phyloP scores from a whole-genome alignment of 2,888 invertebrate genomes.

The Lasioglossum morio region DNA sequence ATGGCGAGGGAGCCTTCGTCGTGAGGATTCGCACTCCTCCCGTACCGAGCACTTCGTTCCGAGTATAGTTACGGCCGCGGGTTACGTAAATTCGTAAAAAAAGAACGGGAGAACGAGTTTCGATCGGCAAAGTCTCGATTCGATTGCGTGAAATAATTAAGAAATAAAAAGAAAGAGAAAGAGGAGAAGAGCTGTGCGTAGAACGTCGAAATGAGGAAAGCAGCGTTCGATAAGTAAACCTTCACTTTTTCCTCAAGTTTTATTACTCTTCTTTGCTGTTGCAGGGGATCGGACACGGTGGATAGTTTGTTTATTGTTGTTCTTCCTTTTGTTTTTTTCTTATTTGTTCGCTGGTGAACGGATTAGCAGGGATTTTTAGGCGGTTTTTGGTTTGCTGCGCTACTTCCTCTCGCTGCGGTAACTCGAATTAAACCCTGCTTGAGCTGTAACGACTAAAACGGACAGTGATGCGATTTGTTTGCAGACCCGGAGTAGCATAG shows the following conservation, averaged over 20 bases:
- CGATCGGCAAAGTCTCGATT: constrained; percentile 10
- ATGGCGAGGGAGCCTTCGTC: constrained; percentile 65
- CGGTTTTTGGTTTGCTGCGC: not conserved
- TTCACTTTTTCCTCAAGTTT: constrained; percentile 23
- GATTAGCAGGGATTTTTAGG: not conserved
- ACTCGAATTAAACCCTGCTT: constrained; percentile 24
- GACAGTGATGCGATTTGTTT: constrained; percentile 21
- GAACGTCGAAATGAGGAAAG: constrained; percentile 75
- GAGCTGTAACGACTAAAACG: constrained; percentile 25
- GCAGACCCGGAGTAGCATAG: constrained; percentile 9
- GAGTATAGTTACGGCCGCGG: constrained; percentile 55
- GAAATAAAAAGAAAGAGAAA: constrained; percentile 31
- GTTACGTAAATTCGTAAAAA: constrained; percentile 69
- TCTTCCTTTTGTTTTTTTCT: not conserved
- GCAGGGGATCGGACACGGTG: not conserved
- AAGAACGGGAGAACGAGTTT: constrained; percentile 14
- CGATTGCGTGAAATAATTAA: not conserved
- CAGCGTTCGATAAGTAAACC: constrained; percentile 79
- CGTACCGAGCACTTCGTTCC: constrained; percentile 47
- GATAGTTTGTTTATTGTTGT: not conserved
- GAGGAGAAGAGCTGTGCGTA: constrained; percentile 42
- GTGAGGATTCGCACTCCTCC: constrained; percentile 55
- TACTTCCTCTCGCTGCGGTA: not conserved
- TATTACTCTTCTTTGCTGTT: not conserved
- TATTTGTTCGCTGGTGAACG: not conserved